phyloP scores from a whole-genome alignment of 2,888 invertebrate genomes.

The Litoditis marina region DNA sequence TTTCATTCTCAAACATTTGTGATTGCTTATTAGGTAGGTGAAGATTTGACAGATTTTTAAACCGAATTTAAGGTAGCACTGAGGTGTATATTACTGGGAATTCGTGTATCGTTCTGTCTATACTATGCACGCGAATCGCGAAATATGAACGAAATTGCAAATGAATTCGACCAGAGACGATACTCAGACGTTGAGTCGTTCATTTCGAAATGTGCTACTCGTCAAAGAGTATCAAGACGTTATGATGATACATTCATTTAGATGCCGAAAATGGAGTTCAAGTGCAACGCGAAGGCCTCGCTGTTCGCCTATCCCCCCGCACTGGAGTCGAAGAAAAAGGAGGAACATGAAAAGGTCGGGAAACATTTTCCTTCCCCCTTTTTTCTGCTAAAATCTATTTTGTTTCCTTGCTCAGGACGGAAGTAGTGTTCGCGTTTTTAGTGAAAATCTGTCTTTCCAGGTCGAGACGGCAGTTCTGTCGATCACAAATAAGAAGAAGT shows the following conservation, averaged over 20 bases:
- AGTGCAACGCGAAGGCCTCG: constrained; percentile 88
- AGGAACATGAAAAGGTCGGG: constrained; percentile 83
- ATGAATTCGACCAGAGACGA: no score
- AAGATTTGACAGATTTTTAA: no score
- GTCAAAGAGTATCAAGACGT: not conserved
- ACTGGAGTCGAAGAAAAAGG: constrained; percentile 95
- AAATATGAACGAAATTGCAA: no score
- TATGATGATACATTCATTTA: constrained; percentile 36
- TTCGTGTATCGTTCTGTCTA: constrained; percentile 1
- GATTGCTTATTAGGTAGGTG: no score
- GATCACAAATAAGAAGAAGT: constrained; percentile 89
- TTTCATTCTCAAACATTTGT: no score
- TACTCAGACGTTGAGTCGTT: no score
- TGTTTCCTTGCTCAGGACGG: no score
- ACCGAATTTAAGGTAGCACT: no score
- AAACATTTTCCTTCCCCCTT: not conserved
- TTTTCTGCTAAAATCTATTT: not conserved
- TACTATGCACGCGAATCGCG: no score
- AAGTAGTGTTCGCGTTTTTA: no score
- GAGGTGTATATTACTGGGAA: not conserved
- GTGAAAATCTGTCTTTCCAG: constrained; percentile 16
- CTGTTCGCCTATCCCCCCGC: constrained; percentile 93
- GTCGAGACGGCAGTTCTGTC: constrained; percentile 92
- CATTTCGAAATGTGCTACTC: no score
- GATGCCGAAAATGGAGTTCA: constrained; percentile 78